Evolutionary conservation across 2,113 vertebrate genomes (phyloP), one percentile per base, ranked within the genome.

Genomic region (Calyptomena viridis): DNA sequence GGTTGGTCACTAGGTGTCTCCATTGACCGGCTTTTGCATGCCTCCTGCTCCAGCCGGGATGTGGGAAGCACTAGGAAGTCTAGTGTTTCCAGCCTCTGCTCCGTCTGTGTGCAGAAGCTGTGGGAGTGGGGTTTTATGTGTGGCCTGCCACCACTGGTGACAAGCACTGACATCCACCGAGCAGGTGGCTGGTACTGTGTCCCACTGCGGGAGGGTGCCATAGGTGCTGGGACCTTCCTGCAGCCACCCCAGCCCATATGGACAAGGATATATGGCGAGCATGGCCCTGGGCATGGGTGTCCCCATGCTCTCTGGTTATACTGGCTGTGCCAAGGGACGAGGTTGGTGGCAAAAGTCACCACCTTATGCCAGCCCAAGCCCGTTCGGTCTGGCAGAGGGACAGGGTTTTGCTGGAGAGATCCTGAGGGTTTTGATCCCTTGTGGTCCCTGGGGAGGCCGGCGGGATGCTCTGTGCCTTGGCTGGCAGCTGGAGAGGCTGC

Each of bases 1-100:
- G 16, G 31, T 39, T 49, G 58, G 50, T 80, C 96, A 75, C 94
- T 93, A 97, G 95, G n/a, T 94, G 96, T 95, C 96, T 80, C 76
- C 40, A 68, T 89, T 42, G 49, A 66, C 88, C 80, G 56, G 47
- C 40, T 77, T 96, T 94, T 35, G 50, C 16, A 1, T 0, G 8
- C 12, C 17, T 52, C 28, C 50, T 8, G n/a, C 49, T 50, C 53
- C 56, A 17, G 39, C 20, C 4, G 2, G 16, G 11, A 14, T 4
- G 47, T 49, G 71, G 47, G 56, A 71, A 50, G 86, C 23, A 0
- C 35, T 21, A 17, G 53, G 33, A 5, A 46, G 14, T 4, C 1
- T 14, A 20, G 10, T 9, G 53, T 58, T 80, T 33, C 39, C 74
- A 49, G 42, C 23, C 35, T 21, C 55, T 22, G 30, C 37, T 58